Conservation (phyloP, 1,140 invertebrate species). For the Nautilus pompilius region DNA sequence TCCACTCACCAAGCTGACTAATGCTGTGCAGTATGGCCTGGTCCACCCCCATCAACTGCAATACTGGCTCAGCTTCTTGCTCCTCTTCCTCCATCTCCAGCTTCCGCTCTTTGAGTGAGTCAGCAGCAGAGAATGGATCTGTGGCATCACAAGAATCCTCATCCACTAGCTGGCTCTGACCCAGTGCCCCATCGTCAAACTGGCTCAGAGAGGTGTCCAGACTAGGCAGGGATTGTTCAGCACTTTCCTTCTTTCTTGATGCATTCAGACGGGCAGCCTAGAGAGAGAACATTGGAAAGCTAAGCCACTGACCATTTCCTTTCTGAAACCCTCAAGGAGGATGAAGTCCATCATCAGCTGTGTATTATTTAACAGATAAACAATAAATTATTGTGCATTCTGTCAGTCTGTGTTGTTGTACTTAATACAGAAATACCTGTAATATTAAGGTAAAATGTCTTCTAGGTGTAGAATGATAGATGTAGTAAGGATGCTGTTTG, state of each 20-base stretch:
- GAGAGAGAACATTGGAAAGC: neutral
- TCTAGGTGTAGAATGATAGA: no score
- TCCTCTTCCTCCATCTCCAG: constrained; percentile 33
- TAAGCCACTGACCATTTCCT: no score
- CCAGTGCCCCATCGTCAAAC: constrained; percentile 28
- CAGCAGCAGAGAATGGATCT: constrained; percentile 29
- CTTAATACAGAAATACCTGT: no score
- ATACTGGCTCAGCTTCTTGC: constrained; percentile 59
- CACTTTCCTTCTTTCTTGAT: constrained; percentile 41
- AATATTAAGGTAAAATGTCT: no score
- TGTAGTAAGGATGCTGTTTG: no score
- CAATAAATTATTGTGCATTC: no score
- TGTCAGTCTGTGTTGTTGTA: no score
- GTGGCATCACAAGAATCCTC: constrained; percentile 50
- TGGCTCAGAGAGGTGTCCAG: constrained; percentile 28
- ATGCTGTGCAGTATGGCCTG: constrained; percentile 89
- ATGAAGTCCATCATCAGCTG: no score
- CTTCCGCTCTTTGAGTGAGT: constrained; percentile 57
- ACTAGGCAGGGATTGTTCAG: constrained; percentile 26
- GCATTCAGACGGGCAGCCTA: constrained; percentile 18
- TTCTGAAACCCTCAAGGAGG: no score
- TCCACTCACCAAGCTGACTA: constrained; percentile 73
- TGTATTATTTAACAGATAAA: no score
- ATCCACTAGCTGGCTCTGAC: constrained; percentile 29
- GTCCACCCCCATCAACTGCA: constrained; percentile 81